Percentiles rank a stretch among this genome's conserved stretches.
Evolutionary conservation across 2,797 vertebrate genomes (phyloP).

Genomic region (Melanotaenia nigrans): DNA sequence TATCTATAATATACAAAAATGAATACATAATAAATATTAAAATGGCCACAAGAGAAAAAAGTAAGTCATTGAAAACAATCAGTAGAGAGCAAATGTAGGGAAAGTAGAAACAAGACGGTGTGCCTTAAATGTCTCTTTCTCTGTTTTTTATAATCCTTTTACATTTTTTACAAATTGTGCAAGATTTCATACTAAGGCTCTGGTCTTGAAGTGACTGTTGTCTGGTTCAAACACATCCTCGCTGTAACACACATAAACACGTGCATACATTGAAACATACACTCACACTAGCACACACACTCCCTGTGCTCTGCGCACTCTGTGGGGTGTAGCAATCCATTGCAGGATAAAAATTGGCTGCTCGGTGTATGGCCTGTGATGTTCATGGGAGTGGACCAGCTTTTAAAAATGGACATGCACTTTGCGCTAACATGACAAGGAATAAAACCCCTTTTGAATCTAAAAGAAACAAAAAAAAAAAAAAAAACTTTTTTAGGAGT

Average conservation of each 20-base stretch:
- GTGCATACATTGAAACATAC: constrained; percentile 27
- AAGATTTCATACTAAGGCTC: constrained; percentile 99
- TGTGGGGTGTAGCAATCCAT: constrained; percentile 80
- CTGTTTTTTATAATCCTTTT: constrained; percentile 57
- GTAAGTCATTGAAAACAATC: constrained; percentile 97
- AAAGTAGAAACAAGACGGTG: constrained; percentile 99
- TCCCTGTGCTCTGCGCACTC: constrained; percentile 88
- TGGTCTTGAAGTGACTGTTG: constrained; percentile 96
- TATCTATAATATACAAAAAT: constrained; percentile 99
- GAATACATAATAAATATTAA: constrained; percentile 94
- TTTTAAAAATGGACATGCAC: constrained; percentile 89
- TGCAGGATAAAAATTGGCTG: constrained; percentile 79
- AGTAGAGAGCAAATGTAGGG: constrained; percentile 97
- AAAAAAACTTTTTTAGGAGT: constrained; percentile 65
- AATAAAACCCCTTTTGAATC: constrained; percentile 78
- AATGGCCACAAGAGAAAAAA: constrained; percentile 95
- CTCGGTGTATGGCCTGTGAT: constrained; percentile 81
- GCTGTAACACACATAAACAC: constrained; percentile 38
- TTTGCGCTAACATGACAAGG: constrained; percentile 81
- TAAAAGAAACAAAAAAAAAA: constrained; percentile 69
- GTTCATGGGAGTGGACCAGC: constrained; percentile 83
- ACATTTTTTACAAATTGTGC: constrained; percentile 97
- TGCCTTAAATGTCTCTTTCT: constrained; percentile 93
- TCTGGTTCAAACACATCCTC: constrained; percentile 81
- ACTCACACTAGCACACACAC: constrained; percentile 59